Percentiles rank a stretch among this genome's conserved stretches.
Conservation (phyloP, 2,888 invertebrate species). For the Plusia festucae region DNA sequence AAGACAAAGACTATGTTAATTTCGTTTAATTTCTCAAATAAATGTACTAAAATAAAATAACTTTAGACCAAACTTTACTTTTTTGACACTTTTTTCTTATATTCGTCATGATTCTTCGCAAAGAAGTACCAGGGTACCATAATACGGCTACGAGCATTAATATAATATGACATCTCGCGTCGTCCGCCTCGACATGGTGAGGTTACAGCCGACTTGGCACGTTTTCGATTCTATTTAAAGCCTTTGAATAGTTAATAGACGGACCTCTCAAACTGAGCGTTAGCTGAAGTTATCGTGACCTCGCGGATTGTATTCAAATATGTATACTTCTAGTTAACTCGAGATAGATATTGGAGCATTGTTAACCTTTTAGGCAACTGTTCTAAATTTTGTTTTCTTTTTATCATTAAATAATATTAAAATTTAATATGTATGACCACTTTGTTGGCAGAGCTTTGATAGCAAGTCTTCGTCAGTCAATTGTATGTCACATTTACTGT, state of each 20-base stretch:
- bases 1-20: too few relatives aligned
- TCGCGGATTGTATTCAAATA: slow-evolving; percentile 54
- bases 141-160: slow-evolving; percentile 63
- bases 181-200: slow-evolving; percentile 41
- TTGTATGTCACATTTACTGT: too few relatives aligned
- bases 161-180: slow-evolving; percentile 70
- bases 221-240: slow-evolving; percentile 86
- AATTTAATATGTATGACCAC: too few relatives aligned
- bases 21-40: too few relatives aligned
- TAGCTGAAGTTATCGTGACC: slow-evolving; percentile 45
- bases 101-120: neutral
- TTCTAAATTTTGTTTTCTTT: too few relatives aligned
- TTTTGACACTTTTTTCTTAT: too few relatives aligned
- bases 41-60: too few relatives aligned
- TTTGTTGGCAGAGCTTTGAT: too few relatives aligned
- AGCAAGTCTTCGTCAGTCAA: too few relatives aligned
- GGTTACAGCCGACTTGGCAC: slow-evolving; percentile 73
- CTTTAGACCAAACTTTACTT: too few relatives aligned
- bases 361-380: slow-evolving; percentile 6
- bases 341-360: slow-evolving; percentile 32
- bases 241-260: slow-evolving; percentile 80
- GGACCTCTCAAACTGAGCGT: slow-evolving; percentile 51
- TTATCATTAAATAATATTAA: too few relatives aligned
- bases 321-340: slow-evolving; percentile 54
- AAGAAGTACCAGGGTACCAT: slow-evolving; percentile 7